Evolutionary conservation across 64 coral and sea anemone species (phyloP), one percentile per base, ranked within the genome.

Genomic region (Porites lutea): DNA sequence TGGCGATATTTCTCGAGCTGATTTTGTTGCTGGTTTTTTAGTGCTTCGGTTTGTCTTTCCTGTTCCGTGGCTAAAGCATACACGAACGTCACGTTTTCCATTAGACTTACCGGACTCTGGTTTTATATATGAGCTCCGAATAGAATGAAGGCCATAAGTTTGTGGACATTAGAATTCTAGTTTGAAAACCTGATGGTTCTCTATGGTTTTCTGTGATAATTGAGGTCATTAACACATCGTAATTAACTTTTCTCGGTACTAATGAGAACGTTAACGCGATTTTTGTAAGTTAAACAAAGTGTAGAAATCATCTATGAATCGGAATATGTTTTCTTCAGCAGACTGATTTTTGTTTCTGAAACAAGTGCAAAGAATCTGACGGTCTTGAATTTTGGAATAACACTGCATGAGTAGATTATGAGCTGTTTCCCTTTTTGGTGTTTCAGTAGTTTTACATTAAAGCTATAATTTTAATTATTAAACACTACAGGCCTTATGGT

Each of bases 11-110:
- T 48, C 13, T 76, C 74, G 46, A 76, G 74, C 14, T 76, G 74
- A 76, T 76, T 76, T 76, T 76, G 74, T 6, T 51, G 4, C 52
- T 77, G 48, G 9, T 77, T 77, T 20, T 52, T 77, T 48, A 77
- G 74, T 18, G 48, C 74, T 18, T 77, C 49, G 3, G 74, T 52
- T 19, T 77, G 48, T 27, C 46, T 48, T 15, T 77, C 74, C 16
- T 51, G 3, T 52, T 77, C 48, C 14, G 74, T 52, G 48, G 74
- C 74, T 19, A 77, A 77, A 52, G 13, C 14, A 52, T 52, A 77
- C 13, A 77, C 47, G 37, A 77, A 77, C 52, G 74, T 77, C 0
- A 77, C 74, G 2, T 45, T n/a, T 15, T 77, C 74, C 74, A 77
- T 77, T 6, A 7, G 46, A 0, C 68, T 71, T 22, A 37, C 27